Evolutionary conservation across 2,113 vertebrate genomes (phyloP).

Genomic region (Thunnus thynnus): DNA sequence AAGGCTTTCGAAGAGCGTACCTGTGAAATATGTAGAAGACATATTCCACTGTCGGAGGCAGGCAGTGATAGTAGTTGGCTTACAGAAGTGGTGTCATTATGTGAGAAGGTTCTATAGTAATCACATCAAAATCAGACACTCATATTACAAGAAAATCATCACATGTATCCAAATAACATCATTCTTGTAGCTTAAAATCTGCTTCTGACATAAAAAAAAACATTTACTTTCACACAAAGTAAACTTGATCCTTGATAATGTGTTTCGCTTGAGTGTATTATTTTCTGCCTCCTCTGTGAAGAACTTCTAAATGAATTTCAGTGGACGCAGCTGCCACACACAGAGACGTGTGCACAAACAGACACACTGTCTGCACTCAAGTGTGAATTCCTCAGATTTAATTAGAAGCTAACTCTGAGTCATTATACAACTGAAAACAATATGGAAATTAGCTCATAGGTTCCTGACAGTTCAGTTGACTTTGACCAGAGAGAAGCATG

Average conservation of each 20-base stretch:
- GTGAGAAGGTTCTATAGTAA: not conserved
- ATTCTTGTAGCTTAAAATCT: constrained; percentile 12
- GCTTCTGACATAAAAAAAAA: constrained; percentile 20
- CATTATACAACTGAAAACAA: constrained; percentile 83
- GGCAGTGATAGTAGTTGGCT: not conserved
- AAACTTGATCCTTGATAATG: constrained; percentile 47
- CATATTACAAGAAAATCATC: not conserved
- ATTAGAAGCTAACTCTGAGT: constrained; percentile 84
- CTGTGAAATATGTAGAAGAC: constrained; percentile 32
- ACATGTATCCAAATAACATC: not conserved
- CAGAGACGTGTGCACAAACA: constrained; percentile 40
- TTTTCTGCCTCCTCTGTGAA: constrained; percentile 64
- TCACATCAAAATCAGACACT: constrained; percentile 20
- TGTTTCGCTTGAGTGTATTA: constrained; percentile 50
- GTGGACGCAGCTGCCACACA: constrained; percentile 16
- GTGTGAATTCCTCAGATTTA: constrained; percentile 82
- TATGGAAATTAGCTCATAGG: constrained; percentile 80
- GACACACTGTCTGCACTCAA: constrained; percentile 72
- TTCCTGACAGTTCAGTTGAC: constrained; percentile 75
- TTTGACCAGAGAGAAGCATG: constrained; percentile 67
- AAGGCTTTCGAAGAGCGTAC: constrained; percentile 41
- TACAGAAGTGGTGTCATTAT: not conserved
- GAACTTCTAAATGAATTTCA: constrained; percentile 64
- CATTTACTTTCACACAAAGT: constrained; percentile 38
- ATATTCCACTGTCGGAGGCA: constrained; percentile 1